These are phyloP conservation scores for Synergus umbraculus DNA, from an alignment of 2,888 invertebrate species.

Conservation along the genomic window DNA sequence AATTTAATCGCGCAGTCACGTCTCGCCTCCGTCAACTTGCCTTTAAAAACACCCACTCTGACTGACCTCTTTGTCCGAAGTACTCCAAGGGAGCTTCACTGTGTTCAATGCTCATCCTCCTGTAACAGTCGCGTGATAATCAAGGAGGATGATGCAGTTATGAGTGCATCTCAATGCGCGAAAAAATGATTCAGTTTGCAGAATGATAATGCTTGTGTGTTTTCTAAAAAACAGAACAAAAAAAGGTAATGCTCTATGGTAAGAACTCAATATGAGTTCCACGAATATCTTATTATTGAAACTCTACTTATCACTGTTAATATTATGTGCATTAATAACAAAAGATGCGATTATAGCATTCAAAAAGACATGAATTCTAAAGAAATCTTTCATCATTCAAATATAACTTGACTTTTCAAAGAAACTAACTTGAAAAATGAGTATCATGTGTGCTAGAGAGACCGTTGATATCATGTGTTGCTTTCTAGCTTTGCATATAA, in stretches of 20 bases:
- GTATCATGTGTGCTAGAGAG: conserved; percentile 16
- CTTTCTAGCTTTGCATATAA: conserved; percentile 1
- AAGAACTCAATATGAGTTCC: background rate
- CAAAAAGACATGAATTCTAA: background rate
- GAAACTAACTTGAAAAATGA: background rate
- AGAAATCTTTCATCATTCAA: conserved; percentile 1
- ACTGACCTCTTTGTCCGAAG: conserved; percentile 54
- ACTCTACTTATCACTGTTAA: too few relatives aligned
- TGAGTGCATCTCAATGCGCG: conserved; percentile 19
- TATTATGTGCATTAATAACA: too few relatives aligned
- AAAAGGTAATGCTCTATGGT: background rate
- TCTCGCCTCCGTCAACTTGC: conserved; percentile 42
- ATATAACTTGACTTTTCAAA: conserved; percentile 3
- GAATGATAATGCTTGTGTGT: conserved; percentile 45
- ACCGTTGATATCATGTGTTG: background rate
- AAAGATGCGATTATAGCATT: too few relatives aligned
- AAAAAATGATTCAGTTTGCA: conserved; percentile 36
- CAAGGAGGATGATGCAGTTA: conserved; percentile 20
- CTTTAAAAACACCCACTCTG: conserved; percentile 51
- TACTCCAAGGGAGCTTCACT: conserved; percentile 42
- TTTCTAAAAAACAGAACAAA: background rate
- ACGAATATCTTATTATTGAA: too few relatives aligned
- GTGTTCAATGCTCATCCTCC: conserved; percentile 40
- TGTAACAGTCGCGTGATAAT: conserved; percentile 37
- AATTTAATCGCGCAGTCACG: conserved; percentile 36